A percentile compares a stretch with the other conserved stretches of the same genome.
Evolutionary conservation across 64 coral and sea anemone species (phyloP).

Genomic region (Dendrophyllia cribrosa): DNA sequence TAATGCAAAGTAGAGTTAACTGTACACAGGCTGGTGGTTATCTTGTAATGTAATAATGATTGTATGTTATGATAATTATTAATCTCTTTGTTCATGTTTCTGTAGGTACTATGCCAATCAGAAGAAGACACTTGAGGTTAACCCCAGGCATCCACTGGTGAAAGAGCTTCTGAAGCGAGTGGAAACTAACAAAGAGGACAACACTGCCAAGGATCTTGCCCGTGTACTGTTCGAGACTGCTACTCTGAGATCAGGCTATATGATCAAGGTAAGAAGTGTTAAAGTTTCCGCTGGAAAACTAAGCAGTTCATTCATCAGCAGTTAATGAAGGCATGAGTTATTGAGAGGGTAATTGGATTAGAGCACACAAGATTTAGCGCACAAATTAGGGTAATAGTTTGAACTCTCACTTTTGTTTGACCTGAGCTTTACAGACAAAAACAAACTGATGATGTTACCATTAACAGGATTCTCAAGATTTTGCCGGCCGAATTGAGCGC

Average conservation of each 20-base stretch:
- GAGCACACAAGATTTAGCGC: neutral
- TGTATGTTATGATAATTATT: too few species aligned
- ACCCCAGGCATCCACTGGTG: constrained; percentile 95
- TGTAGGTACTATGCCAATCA: constrained; percentile 92
- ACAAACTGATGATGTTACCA: neutral
- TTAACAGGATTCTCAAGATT: constrained; percentile 83
- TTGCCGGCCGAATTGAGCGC: constrained; percentile 91
- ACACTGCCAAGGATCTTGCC: constrained; percentile 94
- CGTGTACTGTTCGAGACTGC: constrained; percentile 94
- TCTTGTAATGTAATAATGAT: too few species aligned
- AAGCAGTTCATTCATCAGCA: neutral
- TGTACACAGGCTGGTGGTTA: too few species aligned
- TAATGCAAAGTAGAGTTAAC: too few species aligned
- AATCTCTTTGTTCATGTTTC: neutral
- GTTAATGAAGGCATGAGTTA: too few species aligned
- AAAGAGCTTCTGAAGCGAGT: constrained; percentile 93
- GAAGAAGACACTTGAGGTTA: constrained; percentile 92
- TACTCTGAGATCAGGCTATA: constrained; percentile 87
- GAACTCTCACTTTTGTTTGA: too few species aligned
- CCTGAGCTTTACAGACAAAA: too few species aligned
- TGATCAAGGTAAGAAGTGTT: constrained; percentile 77
- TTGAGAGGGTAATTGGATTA: too few species aligned
- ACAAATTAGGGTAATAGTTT: neutral
- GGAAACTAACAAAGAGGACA: constrained; percentile 87
- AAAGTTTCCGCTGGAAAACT: neutral